phyloP scores from a whole-genome alignment of 1,140 invertebrate genomes.

The Polypedilum pembai region DNA sequence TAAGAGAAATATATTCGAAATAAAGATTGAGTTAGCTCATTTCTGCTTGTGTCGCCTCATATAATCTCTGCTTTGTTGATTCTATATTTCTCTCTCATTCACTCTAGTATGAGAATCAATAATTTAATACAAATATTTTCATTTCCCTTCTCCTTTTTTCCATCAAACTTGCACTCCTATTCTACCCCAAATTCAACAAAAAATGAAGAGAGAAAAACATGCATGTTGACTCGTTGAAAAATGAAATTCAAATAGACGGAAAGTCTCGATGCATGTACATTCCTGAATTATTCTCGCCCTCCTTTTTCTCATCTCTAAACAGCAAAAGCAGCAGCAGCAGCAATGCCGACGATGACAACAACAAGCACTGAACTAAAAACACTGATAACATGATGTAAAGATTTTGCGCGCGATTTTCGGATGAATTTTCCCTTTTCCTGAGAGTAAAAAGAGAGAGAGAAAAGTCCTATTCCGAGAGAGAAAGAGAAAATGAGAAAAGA shows the following conservation, averaged over 20 bases:
- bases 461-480: neutral
- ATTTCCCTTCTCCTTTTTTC: neutral
- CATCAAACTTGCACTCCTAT: neutral
- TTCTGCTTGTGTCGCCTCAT: too few relatives aligned
- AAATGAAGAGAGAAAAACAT: too few relatives aligned
- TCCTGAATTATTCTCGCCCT: neutral
- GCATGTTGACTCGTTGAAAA: too few relatives aligned
- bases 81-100: too few relatives aligned
- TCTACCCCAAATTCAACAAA: too few relatives aligned
- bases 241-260: too few relatives aligned
- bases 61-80: too few relatives aligned
- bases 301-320: neutral
- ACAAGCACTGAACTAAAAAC: constrained; percentile 5
- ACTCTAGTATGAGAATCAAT: constrained; percentile 2
- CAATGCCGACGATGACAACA: neutral
- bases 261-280: neutral
- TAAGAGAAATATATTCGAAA: too few relatives aligned
- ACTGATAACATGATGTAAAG: constrained; percentile 23
- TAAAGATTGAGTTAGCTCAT: too few relatives aligned
- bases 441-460: neutral
- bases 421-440: too few relatives aligned
- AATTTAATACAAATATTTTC: constrained; percentile 14
- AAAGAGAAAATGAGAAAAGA: neutral
- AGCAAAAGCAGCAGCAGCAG: neutral
- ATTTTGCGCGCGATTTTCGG: constrained; percentile 24